Evolutionary conservation across 2,797 vertebrate genomes (phyloP), one percentile per base, ranked within the genome.

Genomic region (Danio kyathit): DNA sequence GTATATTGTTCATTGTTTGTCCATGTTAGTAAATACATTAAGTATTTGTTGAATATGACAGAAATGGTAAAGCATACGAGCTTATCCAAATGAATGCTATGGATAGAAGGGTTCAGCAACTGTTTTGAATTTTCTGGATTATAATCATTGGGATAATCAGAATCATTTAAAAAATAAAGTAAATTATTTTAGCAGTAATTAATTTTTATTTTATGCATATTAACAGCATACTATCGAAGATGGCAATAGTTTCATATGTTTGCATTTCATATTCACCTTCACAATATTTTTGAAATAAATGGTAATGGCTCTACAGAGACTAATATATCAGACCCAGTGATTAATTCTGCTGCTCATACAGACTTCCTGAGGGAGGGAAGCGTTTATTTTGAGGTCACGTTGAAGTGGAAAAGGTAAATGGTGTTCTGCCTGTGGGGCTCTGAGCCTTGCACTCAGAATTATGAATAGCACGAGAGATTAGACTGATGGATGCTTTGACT

Each of bases 321-420:
- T 63, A 29, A 40, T 78, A 67, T 67, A 59, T 77, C 59, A 61
- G 67, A 65, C 52, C 29, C 54, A 40, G 75, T 81, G 57, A 83
- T 83, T 51, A 60, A 70, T 80, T 66, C 46, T 79, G 59, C 63
- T 21, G 13, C 38, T 70, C 54, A 48, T 52, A 66, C 7, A 51
- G 69, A 46, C 69, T 82, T 29, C 78, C 74, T 16, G 61, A 64
- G 4, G 43, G 38, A 44, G n/a, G 63, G 48, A 21, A 14, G 48
- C 64, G 51, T 83, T 81, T 84, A 67, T 78, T 84, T 76, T 77
- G 76, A 60, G 59, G 43, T 51, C 63, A 83, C 80, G 90, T 72
- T 89, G 89, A 92, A 89, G 87, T 74, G 82, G 63, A 76, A 84
- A 87, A 87, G n/a, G 49, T 87, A 87, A 91, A 88, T 87, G 86